These are phyloP conservation scores for Andrena minutula DNA, from an alignment of 2,888 invertebrate genomes.

Conservation along the genomic window DNA sequence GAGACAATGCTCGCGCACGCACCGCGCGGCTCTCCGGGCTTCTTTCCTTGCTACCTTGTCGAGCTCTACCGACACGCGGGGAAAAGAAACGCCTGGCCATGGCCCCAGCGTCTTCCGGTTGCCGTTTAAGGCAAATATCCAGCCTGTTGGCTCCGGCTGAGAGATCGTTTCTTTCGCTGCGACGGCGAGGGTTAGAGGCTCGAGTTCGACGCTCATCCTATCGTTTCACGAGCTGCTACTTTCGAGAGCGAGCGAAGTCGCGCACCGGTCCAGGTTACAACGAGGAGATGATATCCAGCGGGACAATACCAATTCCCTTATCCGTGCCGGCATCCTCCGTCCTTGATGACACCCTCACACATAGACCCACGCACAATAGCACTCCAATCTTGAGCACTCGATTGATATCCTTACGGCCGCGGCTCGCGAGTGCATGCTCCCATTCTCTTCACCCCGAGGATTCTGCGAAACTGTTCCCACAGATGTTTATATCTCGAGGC, in stretches of 20 bases:
- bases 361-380: no score
- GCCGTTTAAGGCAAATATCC: constrained; percentile 63
- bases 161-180: constrained; percentile 23
- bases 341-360: no score
- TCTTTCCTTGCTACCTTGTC: constrained; percentile 54
- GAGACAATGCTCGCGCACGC: constrained; percentile 78
- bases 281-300: no score
- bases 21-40: constrained; percentile 45
- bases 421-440: background rate
- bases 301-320: no score
- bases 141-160: constrained; percentile 15
- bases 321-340: no score
- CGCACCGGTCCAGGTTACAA: no score
- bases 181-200: background rate
- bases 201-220: no score
- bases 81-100: constrained; percentile 48
- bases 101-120: constrained; percentile 49
- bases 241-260: no score
- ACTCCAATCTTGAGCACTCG: background rate
- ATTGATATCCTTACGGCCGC: background rate
- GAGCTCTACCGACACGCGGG: constrained; percentile 53
- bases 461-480: constrained; percentile 1
- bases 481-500: background rate
- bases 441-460: background rate
- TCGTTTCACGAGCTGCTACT: no score